These are phyloP conservation scores for Sialis lutaria DNA, from an alignment of 2,888 invertebrate species.

Conservation along the genomic window DNA sequence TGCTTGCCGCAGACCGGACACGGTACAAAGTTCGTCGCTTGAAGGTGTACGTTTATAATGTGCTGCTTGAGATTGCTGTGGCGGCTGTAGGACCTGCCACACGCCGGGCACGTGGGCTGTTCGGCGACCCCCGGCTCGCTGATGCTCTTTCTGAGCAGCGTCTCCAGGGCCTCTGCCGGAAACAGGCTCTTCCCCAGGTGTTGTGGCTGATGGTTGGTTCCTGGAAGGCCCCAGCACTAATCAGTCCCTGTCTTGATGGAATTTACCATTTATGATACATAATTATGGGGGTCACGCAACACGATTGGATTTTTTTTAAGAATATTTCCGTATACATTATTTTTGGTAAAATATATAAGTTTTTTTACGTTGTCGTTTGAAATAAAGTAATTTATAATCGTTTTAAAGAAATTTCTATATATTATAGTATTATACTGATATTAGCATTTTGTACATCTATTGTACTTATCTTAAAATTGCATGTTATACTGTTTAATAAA, in stretches of 20 bases:
- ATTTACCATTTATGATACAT: too few relatives aligned
- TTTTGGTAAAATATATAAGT: too few relatives aligned
- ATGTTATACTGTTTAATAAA: too few relatives aligned
- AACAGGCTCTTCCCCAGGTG: neutral
- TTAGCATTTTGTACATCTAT: too few relatives aligned
- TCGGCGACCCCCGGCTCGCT: neutral
- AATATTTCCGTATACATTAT: too few relatives aligned
- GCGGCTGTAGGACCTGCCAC: slow-evolving; percentile 20
- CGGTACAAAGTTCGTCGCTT: slow-evolving; percentile 28
- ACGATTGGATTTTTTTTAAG: too few relatives aligned
- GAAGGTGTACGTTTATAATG: slow-evolving; percentile 30
- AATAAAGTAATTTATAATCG: too few relatives aligned
- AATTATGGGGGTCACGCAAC: too few relatives aligned
- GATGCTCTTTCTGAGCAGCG: neutral
- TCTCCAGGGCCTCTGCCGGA: neutral
- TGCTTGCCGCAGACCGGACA: slow-evolving; percentile 30
- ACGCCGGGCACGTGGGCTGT: slow-evolving; percentile 18
- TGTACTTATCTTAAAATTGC: too few relatives aligned
- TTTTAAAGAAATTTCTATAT: too few relatives aligned
- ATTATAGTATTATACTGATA: too few relatives aligned
- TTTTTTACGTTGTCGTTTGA: too few relatives aligned
- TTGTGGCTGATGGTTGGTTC: neutral
- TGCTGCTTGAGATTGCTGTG: slow-evolving; percentile 32
- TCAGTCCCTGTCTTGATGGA: neutral
- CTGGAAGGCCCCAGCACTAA: neutral